Percentiles rank a stretch among this genome's conserved stretches.
Evolutionary conservation across 1,140 invertebrate genomes (phyloP).

Genomic region (Harlomillsia oculata): DNA sequence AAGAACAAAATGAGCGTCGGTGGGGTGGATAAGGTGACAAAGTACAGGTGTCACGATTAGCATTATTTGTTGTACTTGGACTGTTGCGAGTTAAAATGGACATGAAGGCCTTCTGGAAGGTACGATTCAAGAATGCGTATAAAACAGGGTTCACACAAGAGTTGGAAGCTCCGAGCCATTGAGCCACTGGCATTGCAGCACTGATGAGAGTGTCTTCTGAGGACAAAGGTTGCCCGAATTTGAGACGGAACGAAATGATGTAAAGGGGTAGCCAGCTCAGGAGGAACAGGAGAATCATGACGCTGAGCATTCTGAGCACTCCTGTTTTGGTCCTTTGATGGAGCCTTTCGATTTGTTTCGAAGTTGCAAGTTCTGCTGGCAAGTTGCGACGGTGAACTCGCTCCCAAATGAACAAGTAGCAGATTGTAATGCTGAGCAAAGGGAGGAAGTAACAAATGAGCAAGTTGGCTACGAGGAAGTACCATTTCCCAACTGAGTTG

Average conservation of each 20-base stretch:
- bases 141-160: slow-evolving; percentile 47
- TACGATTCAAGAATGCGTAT: slow-evolving; percentile 56
- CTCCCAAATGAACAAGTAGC: slow-evolving; percentile 48
- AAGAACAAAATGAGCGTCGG: too few species aligned
- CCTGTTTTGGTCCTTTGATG: slow-evolving; percentile 41
- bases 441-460: slow-evolving; percentile 50
- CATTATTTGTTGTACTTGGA: too few species aligned
- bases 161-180: slow-evolving; percentile 54
- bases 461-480: slow-evolving; percentile 50
- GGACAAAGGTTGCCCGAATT: slow-evolving; percentile 34
- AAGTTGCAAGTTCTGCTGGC: slow-evolving; percentile 39
- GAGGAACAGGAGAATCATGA: slow-evolving; percentile 53
- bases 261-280: slow-evolving; percentile 58
- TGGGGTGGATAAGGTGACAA: too few species aligned
- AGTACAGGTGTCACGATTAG: too few species aligned
- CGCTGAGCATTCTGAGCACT: slow-evolving; percentile 55
- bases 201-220: slow-evolving; percentile 39
- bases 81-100: too few species aligned
- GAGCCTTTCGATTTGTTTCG: slow-evolving; percentile 34
- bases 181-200: slow-evolving; percentile 48
- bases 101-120: slow-evolving; percentile 55
- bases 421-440: slow-evolving; percentile 45
- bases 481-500: slow-evolving; percentile 41
- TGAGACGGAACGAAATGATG: slow-evolving; percentile 44
- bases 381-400: slow-evolving; percentile 39